A percentile compares a stretch with the other conserved stretches of the same genome.
phyloP scores from a whole-genome alignment of 2,888 invertebrate species.

The Drosophila meridionalis region DNA sequence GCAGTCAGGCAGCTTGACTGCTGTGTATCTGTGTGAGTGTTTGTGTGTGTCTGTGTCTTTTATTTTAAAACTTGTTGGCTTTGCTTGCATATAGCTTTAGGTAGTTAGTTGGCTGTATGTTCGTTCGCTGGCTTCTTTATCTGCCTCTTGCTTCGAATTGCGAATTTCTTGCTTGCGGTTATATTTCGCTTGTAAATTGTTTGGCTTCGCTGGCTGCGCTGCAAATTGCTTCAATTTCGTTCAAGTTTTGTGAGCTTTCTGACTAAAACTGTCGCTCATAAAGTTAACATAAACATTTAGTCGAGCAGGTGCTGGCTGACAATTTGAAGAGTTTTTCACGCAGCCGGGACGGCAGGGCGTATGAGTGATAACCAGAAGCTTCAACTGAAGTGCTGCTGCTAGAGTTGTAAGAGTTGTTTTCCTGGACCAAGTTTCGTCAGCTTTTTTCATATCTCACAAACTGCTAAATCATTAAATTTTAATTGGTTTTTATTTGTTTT shows the following conservation, averaged over 20 bases:
- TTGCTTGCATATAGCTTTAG: slow-evolving; percentile 55
- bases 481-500: slow-evolving; percentile 63
- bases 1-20: slow-evolving; percentile 32
- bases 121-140: slow-evolving; percentile 6
- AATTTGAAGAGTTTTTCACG: slow-evolving; percentile 22
- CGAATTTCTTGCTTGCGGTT: slow-evolving; percentile 45
- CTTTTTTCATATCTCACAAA: slow-evolving; percentile 22
- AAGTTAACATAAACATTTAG: slow-evolving; percentile 14
- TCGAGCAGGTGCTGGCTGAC: not conserved
- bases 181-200: slow-evolving; percentile 57
- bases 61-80: slow-evolving; percentile 70
- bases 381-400: not conserved
- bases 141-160: slow-evolving; percentile 10
- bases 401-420: not conserved
- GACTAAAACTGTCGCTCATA: slow-evolving; percentile 18
- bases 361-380: slow-evolving; percentile 10
- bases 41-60: slow-evolving; percentile 17
- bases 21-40: slow-evolving; percentile 27
- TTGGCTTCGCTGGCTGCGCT: slow-evolving; percentile 29
- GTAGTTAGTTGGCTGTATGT: slow-evolving; percentile 36
- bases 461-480: slow-evolving; percentile 68
- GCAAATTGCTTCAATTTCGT: slow-evolving; percentile 29
- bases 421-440: not conserved
- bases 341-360: slow-evolving; percentile 24
- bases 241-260: slow-evolving; percentile 1